These are phyloP conservation scores for Ichneumoninae sp. DNA, from an alignment of 2,888 invertebrate species.

Conservation along the genomic window DNA sequence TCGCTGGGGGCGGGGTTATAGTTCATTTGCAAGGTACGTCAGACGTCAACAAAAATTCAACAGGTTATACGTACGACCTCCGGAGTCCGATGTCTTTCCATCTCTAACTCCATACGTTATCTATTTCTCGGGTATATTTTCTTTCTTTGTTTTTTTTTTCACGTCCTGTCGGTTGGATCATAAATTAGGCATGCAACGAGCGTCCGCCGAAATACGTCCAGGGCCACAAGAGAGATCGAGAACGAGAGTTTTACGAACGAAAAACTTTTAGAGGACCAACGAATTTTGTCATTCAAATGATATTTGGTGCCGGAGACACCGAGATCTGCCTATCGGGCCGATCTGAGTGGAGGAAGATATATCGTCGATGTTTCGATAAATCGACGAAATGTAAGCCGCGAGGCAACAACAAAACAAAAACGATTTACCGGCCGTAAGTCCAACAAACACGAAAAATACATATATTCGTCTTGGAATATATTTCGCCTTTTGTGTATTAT, in stretches of 20 bases:
- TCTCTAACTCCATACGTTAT: constrained; percentile 13
- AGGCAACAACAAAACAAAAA: neutral
- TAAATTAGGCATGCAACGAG: constrained; percentile 41
- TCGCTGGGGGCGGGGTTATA: neutral
- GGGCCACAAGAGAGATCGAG: constrained; percentile 17
- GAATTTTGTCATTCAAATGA: constrained; percentile 16
- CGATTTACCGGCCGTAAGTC: neutral
- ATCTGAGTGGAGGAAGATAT: neutral
- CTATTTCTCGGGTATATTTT: constrained; percentile 14
- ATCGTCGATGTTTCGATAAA: constrained; percentile 13
- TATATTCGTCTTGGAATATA: neutral
- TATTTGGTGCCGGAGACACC: neutral
- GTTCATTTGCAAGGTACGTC: constrained; percentile 27
- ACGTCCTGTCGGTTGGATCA: constrained; percentile 8
- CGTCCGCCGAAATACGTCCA: constrained; percentile 42
- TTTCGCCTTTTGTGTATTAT: neutral
- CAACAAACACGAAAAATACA: neutral
- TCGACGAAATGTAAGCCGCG: neutral
- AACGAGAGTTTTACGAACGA: neutral
- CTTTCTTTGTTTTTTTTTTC: constrained; percentile 13
- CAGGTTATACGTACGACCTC: constrained; percentile 62
- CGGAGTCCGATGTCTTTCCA: constrained; percentile 18
- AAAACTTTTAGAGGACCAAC: neutral
- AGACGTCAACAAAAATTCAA: constrained; percentile 66
- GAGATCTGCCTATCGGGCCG: neutral